Percentiles rank a stretch among this genome's conserved stretches.
Conservation (phyloP, 2,113 vertebrate genomes). For the Dipodomys ordii region DNA sequence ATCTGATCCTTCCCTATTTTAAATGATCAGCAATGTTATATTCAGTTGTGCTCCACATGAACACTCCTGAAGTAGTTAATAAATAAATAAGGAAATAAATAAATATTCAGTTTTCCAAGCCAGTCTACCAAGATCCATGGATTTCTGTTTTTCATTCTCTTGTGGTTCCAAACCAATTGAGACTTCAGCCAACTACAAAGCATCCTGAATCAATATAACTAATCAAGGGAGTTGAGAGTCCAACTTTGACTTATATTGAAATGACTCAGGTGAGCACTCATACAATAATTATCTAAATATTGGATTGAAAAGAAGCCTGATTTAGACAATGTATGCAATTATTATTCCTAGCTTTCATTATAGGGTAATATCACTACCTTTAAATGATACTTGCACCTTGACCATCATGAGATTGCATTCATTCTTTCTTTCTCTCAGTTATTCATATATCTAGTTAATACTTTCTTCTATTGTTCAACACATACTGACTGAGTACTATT, state of each 20-base stretch:
- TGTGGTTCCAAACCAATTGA: not conserved
- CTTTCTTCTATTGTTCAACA: not conserved
- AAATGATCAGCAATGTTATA: not conserved
- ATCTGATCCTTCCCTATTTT: not conserved
- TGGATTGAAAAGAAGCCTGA: not conserved
- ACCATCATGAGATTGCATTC: not conserved
- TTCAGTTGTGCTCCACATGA: not conserved
- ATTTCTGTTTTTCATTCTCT: not conserved
- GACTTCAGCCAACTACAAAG: not conserved
- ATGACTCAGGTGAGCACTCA: not conserved
- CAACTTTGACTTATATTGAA: not conserved
- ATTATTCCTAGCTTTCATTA: not conserved
- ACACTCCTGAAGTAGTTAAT: not conserved
- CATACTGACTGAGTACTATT: not conserved
- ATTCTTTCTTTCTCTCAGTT: not conserved
- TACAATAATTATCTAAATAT: not conserved
- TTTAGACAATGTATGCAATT: not conserved
- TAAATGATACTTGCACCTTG: fast-evolving
- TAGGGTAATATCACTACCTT: not conserved
- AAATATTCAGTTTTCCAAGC: not conserved
- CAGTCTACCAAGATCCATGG: not conserved
- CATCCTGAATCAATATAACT: not conserved
- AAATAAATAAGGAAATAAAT: not conserved
- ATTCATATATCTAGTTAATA: not conserved
- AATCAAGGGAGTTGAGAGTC: not conserved